phyloP scores from a whole-genome alignment of 2,797 vertebrate species.

The Esox masquinongy region DNA sequence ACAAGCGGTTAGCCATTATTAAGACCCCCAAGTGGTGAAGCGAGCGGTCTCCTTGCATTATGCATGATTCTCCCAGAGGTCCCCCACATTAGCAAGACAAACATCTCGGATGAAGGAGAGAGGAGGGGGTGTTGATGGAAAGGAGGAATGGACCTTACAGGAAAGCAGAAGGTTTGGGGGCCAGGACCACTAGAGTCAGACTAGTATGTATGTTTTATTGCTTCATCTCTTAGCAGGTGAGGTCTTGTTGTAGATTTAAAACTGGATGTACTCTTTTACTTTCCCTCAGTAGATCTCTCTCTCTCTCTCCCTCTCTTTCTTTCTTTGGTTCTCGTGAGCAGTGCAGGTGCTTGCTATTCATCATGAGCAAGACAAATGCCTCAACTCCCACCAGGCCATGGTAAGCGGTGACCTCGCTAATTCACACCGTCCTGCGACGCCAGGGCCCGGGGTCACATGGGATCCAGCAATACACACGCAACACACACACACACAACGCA shows the following conservation, averaged over 20 bases:
- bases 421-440: constrained; percentile 53
- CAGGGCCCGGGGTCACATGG: constrained; percentile 50
- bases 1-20: constrained; percentile 60
- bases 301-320: constrained; percentile 40
- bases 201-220: constrained; percentile 49
- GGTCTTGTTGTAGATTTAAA: constrained; percentile 59
- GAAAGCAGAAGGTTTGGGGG: constrained; percentile 6
- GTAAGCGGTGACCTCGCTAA: constrained; percentile 57
- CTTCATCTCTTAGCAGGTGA: constrained; percentile 65
- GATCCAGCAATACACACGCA: constrained; percentile 35
- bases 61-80: constrained; percentile 65
- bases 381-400: constrained; percentile 72
- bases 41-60: constrained; percentile 63
- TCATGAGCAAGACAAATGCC: constrained; percentile 69
- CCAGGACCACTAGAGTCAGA: background rate
- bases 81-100: constrained; percentile 72
- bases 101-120: constrained; percentile 58
- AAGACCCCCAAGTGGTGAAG: constrained; percentile 56
- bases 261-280: constrained; percentile 31
- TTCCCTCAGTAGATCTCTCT: constrained; percentile 12
- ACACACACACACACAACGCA: constrained; percentile 5
- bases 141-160: background rate
- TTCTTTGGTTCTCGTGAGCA: constrained; percentile 58
- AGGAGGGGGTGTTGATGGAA: constrained; percentile 5
- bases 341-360: constrained; percentile 77